Percentiles rank a stretch among this genome's conserved stretches.
Evolutionary conservation across 2,113 vertebrate genomes (phyloP).

Genomic region (Rhinolophus sinicus): DNA sequence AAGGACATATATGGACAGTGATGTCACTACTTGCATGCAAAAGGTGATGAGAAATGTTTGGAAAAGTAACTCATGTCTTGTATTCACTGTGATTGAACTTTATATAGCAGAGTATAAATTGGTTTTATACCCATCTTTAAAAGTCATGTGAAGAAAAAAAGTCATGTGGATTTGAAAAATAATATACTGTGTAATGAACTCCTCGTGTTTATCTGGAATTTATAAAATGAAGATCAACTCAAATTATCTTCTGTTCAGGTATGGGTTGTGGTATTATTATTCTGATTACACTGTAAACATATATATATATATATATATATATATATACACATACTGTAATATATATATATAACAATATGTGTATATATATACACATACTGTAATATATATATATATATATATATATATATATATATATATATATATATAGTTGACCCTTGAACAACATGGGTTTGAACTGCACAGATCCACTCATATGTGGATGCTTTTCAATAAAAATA

Average conservation of each 20-base stretch:
- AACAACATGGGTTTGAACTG: neutral
- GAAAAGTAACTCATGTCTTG: slow-evolving; percentile 18
- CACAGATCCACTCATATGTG: neutral
- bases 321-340: neutral
- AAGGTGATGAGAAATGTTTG: slow-evolving; percentile 15
- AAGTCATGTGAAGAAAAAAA: slow-evolving; percentile 22
- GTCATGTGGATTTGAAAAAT: slow-evolving; percentile 41
- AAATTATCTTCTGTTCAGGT: slow-evolving; percentile 18
- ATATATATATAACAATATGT: neutral
- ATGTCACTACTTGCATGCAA: neutral
- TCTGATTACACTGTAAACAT: neutral
- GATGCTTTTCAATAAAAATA: neutral
- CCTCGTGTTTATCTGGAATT: slow-evolving; percentile 57
- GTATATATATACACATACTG: neutral
- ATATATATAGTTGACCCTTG: neutral
- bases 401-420: neutral
- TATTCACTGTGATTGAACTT: slow-evolving; percentile 35
- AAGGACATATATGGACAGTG: slow-evolving; percentile 19
- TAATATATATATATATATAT: neutral
- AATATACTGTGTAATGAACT: neutral
- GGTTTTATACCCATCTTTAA: slow-evolving; percentile 31
- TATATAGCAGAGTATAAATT: slow-evolving; percentile 38
- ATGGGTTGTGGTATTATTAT: neutral
- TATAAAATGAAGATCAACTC: slow-evolving; percentile 45
- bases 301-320: neutral